Evolutionary conservation across 2,113 vertebrate genomes (phyloP).

Genomic region (Grammomys dolichurus): DNA sequence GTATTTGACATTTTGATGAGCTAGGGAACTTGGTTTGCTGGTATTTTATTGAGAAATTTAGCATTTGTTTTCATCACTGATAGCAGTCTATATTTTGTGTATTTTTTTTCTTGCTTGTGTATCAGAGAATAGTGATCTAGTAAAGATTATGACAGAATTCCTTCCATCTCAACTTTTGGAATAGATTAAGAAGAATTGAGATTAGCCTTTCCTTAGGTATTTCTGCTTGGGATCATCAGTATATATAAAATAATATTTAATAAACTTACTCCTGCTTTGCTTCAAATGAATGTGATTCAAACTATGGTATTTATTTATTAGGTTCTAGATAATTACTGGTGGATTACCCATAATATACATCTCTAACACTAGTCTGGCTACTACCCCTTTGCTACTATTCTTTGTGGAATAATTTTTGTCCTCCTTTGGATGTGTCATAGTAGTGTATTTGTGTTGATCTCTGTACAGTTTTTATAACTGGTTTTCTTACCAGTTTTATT

Average conservation of each 20-base stretch:
- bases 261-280: no score
- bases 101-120: not conserved
- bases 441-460: not conserved
- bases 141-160: not conserved
- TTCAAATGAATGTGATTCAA: no score
- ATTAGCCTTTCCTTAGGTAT: not conserved
- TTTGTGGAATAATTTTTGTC: not conserved
- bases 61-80: not conserved
- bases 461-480: not conserved
- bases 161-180: not conserved
- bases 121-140: not conserved
- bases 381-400: not conserved
- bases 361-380: no score
- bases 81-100: not conserved
- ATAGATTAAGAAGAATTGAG: not conserved
- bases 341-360: no score
- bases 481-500: not conserved
- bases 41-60: not conserved
- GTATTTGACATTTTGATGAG: not conserved
- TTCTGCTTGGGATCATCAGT: not conserved
- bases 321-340: no score
- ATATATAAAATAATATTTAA: no score
- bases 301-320: no score
- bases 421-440: not conserved
- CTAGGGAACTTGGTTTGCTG: not conserved